Conservation (phyloP, 2,797 vertebrate genomes). For the Gadopsis bispinosus region DNA sequence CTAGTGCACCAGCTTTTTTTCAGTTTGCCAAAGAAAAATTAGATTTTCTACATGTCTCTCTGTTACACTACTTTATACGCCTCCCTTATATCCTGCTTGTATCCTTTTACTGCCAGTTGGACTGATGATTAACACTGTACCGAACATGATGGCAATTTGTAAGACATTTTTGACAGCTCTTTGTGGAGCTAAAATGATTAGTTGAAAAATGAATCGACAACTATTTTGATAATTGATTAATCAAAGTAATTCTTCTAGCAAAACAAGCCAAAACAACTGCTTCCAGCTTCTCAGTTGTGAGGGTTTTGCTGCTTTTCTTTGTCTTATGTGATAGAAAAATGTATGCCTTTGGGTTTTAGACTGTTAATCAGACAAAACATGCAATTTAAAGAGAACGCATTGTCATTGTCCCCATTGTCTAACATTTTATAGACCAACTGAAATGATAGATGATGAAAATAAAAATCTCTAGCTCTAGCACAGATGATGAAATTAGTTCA, state of each 20-base stretch:
- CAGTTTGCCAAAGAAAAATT: not conserved
- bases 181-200: not conserved
- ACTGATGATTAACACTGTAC: not conserved
- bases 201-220: not conserved
- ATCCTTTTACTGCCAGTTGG: not conserved
- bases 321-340: not conserved
- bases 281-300: not conserved
- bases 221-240: not conserved
- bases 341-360: not conserved
- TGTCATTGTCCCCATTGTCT: not conserved
- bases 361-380: not conserved
- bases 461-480: too few relatives aligned
- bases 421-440: not conserved
- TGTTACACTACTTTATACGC: constrained; percentile 12
- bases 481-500: not conserved
- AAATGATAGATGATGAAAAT: not conserved
- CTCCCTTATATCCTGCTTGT: not conserved
- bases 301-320: not conserved
- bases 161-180: not conserved
- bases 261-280: not conserved
- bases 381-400: not conserved
- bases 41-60: constrained; percentile 28
- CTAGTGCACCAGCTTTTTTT: not conserved
- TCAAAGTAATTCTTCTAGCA: too few relatives aligned
- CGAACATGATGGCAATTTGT: not conserved